Evolutionary conservation across 1,140 invertebrate genomes (phyloP).

Genomic region (Drosophila trapezifrons): DNA sequence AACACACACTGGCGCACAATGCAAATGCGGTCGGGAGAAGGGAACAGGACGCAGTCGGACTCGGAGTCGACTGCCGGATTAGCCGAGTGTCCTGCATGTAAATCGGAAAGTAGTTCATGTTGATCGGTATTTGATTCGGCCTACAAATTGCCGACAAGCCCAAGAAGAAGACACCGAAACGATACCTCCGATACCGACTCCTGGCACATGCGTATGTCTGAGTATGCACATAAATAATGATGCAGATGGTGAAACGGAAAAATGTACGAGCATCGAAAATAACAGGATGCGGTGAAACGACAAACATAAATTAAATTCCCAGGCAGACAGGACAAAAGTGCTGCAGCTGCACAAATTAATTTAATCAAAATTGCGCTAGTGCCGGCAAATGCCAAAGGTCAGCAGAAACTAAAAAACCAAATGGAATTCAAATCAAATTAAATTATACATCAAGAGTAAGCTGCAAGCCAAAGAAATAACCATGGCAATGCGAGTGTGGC

Average conservation of each 20-base stretch:
- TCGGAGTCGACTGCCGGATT: slow-evolving; percentile 34
- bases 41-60: slow-evolving; percentile 5
- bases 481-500: slow-evolving; percentile 26
- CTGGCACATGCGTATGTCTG: background rate
- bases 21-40: slow-evolving; percentile 31
- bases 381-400: slow-evolving; percentile 30
- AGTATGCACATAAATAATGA: slow-evolving; percentile 37
- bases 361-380: slow-evolving; percentile 51
- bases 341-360: slow-evolving; percentile 66
- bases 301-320: slow-evolving; percentile 60
- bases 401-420: slow-evolving; percentile 60
- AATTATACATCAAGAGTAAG: slow-evolving; percentile 34
- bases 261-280: slow-evolving; percentile 42
- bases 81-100: slow-evolving; percentile 51
- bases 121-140: slow-evolving; percentile 55
- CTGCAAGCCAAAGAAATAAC: slow-evolving; percentile 21
- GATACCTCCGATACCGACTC: background rate
- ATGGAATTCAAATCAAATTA: slow-evolving; percentile 59
- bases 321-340: slow-evolving; percentile 39
- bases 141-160: slow-evolving; percentile 52
- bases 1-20: slow-evolving; percentile 33
- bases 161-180: slow-evolving; percentile 11
- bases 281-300: slow-evolving; percentile 20
- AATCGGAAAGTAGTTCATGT: slow-evolving; percentile 56
- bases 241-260: slow-evolving; percentile 37